phyloP scores from a whole-genome alignment of 2,888 invertebrate genomes.

The Acanthosepion lycidas region DNA sequence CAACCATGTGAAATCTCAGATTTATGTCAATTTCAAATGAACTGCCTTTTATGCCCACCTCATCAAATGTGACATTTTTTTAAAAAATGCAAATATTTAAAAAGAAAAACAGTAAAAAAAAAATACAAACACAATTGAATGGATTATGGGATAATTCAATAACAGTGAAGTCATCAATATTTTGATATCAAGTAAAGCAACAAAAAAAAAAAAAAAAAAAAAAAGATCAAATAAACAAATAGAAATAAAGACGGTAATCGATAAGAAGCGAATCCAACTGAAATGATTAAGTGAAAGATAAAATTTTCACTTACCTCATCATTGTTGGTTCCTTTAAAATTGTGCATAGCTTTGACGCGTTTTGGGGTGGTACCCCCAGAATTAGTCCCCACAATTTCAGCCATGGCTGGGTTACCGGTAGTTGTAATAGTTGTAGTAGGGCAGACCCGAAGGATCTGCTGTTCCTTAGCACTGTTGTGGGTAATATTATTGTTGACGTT shows the following conservation, averaged over 20 bases:
- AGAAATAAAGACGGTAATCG: background rate
- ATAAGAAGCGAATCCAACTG: background rate
- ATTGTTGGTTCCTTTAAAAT: slow-evolving; percentile 96
- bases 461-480: background rate
- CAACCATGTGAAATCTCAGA: no score
- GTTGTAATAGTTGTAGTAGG: slow-evolving; percentile 48
- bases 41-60: no score
- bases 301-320: slow-evolving; percentile 84
- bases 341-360: slow-evolving; percentile 89
- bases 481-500: background rate
- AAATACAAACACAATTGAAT: no score
- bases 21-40: no score
- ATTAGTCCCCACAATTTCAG: slow-evolving; percentile 51
- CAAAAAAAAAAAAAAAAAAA: no score
- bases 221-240: background rate
- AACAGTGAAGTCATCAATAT: no score
- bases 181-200: no score
- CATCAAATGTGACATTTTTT: no score
- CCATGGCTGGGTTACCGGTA: slow-evolving; percentile 52
- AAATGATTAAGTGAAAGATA: background rate
- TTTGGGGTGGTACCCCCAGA: slow-evolving; percentile 58
- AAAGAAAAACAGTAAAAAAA: no score
- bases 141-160: no score
- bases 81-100: no score
- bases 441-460: slow-evolving; percentile 37